Percentiles rank a stretch among this genome's conserved stretches.
Evolutionary conservation across 2,113 vertebrate species (phyloP).

Genomic region (Melanerpes formicivorus): DNA sequence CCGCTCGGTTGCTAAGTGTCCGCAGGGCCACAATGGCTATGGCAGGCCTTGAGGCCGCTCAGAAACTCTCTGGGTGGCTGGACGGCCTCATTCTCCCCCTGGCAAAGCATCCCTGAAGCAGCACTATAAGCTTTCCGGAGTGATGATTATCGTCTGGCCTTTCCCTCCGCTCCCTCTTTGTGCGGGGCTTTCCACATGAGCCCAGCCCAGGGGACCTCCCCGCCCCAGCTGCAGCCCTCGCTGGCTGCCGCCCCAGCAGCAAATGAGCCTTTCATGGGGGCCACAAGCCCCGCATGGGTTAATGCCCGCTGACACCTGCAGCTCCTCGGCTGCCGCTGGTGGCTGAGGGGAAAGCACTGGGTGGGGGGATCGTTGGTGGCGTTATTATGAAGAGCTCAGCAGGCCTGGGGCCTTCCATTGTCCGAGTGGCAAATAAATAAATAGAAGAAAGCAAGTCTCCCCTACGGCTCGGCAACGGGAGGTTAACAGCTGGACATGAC

Average conservation of each 20-base stretch:
- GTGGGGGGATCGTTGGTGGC: constrained; percentile 78
- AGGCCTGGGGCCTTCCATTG: constrained; percentile 82
- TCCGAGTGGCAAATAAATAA: constrained; percentile 90
- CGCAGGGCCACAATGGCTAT: background rate
- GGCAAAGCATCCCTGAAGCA: background rate
- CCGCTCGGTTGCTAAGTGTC: constrained; percentile 71
- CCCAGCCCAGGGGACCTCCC: constrained; percentile 31
- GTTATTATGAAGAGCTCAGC: constrained; percentile 85
- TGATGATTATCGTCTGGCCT: constrained; percentile 69
- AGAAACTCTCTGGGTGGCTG: constrained; percentile 57
- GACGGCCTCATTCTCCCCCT: constrained; percentile 27
- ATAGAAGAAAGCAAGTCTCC: constrained; percentile 90
- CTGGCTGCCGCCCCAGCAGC: background rate
- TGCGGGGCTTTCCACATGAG: constrained; percentile 48
- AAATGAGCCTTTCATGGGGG: constrained; percentile 66
- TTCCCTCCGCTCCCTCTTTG: constrained; percentile 69
- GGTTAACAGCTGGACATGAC: constrained; percentile 96
- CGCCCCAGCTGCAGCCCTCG: background rate
- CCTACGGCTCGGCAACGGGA: constrained; percentile 83
- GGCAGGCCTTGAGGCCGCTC: background rate
- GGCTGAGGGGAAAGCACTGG: constrained; percentile 15
- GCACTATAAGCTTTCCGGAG: constrained; percentile 77
- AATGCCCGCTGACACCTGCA: constrained; percentile 84
- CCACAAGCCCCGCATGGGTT: constrained; percentile 71
- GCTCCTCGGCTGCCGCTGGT: constrained; percentile 75